phyloP scores from a whole-genome alignment of 2,797 vertebrate genomes.

The Bradypus variegatus region DNA sequence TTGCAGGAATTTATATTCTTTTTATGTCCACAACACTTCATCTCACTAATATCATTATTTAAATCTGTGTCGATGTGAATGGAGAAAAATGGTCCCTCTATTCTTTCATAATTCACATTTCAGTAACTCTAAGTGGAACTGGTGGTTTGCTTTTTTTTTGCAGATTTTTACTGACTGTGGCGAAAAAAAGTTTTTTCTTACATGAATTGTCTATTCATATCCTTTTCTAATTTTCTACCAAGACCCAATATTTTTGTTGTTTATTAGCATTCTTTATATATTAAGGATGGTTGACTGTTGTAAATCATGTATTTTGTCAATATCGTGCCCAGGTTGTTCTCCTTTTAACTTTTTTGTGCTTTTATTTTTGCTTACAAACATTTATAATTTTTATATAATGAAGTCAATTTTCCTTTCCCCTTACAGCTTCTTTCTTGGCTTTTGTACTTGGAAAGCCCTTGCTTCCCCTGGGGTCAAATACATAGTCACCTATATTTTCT shows the following conservation, averaged over 20 bases:
- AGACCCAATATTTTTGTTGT: not conserved
- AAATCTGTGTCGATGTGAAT: not conserved
- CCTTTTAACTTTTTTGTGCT: not conserved
- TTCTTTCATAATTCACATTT: constrained; percentile 13
- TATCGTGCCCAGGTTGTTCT: not conserved
- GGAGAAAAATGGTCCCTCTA: not conserved
- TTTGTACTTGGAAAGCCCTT: constrained; percentile 12
- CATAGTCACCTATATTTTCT: constrained; percentile 38
- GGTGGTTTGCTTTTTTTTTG: not conserved
- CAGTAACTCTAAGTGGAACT: not conserved
- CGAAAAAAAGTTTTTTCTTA: not conserved
- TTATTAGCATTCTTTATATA: constrained; percentile 6
- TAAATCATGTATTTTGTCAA: not conserved
- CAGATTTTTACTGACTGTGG: constrained; percentile 12
- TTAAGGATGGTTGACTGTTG: not conserved
- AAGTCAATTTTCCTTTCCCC: not conserved
- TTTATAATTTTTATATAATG: not conserved
- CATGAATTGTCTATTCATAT: not conserved
- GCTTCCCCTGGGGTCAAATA: constrained; percentile 27
- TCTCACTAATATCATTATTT: not conserved
- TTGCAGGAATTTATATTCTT: not conserved
- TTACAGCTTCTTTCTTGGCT: constrained; percentile 25
- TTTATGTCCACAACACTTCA: not conserved
- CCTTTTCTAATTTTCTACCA: not conserved
- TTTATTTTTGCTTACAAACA: constrained; percentile 35